Base-by-base conservation (phyloP, 2,888 invertebrate species). In the Dione vanillae region DNA sequence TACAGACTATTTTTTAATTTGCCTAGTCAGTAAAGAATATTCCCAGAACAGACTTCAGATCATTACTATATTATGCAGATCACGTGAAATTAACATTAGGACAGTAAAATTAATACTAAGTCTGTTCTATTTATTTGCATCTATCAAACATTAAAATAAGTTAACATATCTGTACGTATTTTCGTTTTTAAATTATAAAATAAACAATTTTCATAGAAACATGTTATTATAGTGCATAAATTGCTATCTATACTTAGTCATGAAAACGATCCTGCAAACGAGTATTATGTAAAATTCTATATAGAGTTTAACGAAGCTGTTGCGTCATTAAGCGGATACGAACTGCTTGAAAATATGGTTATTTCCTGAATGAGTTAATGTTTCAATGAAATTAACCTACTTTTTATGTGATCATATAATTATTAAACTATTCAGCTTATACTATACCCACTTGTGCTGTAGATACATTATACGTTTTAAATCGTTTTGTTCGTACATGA, bases 241-340 rank as follows among this genome's bases (percentile, higher is more conserved):
- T 69, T 56, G 85, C 84, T 78, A 40, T 0, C 56, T 27, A 27
- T 27, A 27, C 56, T 37, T 56, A 12, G 10, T 56, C 11, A 9
- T 45, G 43, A 27, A 61, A 43, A 61, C n/a, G 43, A n/a, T 49
- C 27, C 47, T 41, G 27, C 7, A 67, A 59, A 59, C 45, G 19
- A 49, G 11, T 59, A 47, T 37, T 67, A 45, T 66, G 65, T n/a
- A 43, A 43, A 43, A 54, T 47, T 67, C 58, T 49, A 49, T 49
- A 49, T 51, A 49, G 49, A 59, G 41, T 27, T 41, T 59, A 67
- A 67, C 67, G 67, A 67, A 58, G 58, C 58, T 59, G 49, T 49
- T 58, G 40, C 20, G 40, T 67, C 58, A 67, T 67, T 67, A 67
- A 58, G 58, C n/a, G 12, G 59, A 49, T 59, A 67, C 40, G 41